Evolutionary conservation across 2,113 vertebrate genomes (phyloP).

Genomic region (Ibidorhyncha struthersii): DNA sequence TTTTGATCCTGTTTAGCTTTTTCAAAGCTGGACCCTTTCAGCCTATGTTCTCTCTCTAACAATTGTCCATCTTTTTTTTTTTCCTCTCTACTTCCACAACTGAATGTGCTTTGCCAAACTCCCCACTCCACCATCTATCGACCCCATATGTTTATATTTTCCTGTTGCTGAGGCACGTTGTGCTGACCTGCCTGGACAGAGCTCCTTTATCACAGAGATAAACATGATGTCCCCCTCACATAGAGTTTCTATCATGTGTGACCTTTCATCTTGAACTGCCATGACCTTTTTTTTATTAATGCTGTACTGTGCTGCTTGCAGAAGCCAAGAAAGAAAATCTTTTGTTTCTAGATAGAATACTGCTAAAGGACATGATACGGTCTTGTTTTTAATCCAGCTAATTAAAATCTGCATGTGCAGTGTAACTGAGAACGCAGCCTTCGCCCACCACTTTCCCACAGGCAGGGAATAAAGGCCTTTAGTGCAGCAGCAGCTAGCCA

Average conservation of each 20-base stretch:
- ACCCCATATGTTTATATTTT: slow-evolving; percentile 55
- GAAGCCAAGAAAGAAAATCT: slow-evolving; percentile 71
- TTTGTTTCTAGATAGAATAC: slow-evolving; percentile 72
- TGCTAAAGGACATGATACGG: slow-evolving; percentile 66
- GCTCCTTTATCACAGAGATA: slow-evolving; percentile 63
- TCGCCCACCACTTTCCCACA: slow-evolving; percentile 87
- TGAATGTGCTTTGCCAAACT: neutral
- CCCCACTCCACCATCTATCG: neutral
- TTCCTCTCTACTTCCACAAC: neutral
- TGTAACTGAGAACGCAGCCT: slow-evolving; percentile 71
- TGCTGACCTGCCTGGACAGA: slow-evolving; percentile 60
- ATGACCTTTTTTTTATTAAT: slow-evolving; percentile 65
- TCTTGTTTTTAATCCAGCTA: slow-evolving; percentile 81
- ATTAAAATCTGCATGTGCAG: slow-evolving; percentile 80
- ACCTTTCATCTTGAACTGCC: slow-evolving; percentile 74
- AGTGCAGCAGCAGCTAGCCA: slow-evolving; percentile 77
- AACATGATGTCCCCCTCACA: slow-evolving; percentile 40
- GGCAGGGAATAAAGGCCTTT: slow-evolving; percentile 82
- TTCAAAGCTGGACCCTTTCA: neutral
- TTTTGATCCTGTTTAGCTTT: neutral
- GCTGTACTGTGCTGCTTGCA: slow-evolving; percentile 52
- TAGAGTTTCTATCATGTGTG: slow-evolving; percentile 64
- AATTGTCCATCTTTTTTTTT: neutral
- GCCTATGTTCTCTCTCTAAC: neutral
- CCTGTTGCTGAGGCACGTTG: neutral